Evolutionary conservation across 2,888 invertebrate genomes (phyloP).

Genomic region (Tethea ocularis): DNA sequence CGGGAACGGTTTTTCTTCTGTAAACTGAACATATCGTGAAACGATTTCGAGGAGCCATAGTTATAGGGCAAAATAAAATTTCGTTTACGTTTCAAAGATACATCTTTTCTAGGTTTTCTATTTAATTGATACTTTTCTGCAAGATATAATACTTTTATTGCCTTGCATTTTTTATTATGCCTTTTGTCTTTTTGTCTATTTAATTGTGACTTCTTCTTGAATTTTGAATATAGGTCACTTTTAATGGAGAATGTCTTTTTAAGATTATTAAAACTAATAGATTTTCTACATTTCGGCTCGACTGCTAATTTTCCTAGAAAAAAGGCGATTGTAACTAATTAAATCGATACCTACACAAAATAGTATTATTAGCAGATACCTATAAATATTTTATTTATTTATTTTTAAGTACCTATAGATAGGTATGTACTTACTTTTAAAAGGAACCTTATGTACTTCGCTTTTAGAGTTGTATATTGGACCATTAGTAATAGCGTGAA

Average conservation of each 20-base stretch:
- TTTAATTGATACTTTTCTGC: constrained; percentile 14
- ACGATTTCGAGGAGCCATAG: neutral
- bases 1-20: constrained; percentile 21
- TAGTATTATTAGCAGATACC: neutral
- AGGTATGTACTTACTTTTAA: neutral
- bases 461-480: neutral
- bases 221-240: neutral
- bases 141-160: constrained; percentile 25
- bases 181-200: constrained; percentile 10
- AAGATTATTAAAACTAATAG: neutral
- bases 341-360: neutral
- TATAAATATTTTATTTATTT: too few species aligned
- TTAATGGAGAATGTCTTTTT: neutral
- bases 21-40: constrained; percentile 29
- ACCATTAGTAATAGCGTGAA: neutral
- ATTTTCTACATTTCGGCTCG: neutral
- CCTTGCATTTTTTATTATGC: constrained; percentile 8
- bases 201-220: neutral
- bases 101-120: neutral
- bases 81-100: neutral
- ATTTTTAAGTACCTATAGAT: neutral
- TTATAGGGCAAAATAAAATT: neutral
- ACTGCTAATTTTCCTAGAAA: neutral
- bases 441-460: neutral
- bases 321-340: neutral